Evolutionary conservation across 2,888 invertebrate species (phyloP).

Genomic region (Prosapia bicincta): DNA sequence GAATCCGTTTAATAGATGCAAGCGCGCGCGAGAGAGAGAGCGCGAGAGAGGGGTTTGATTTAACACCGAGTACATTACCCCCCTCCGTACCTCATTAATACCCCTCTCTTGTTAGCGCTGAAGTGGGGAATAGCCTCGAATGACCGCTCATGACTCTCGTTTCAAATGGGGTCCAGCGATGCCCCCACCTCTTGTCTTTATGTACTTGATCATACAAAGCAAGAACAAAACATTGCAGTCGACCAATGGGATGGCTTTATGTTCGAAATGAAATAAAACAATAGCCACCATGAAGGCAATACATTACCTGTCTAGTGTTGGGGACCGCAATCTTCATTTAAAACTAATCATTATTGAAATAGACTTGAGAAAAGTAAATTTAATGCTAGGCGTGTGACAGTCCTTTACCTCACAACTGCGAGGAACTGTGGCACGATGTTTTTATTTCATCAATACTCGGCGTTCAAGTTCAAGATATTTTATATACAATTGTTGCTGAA

Average conservation of each 20-base stretch:
- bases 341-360: not conserved
- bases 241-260: constrained; percentile 13
- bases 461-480: too few species aligned
- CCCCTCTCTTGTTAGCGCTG: not conserved
- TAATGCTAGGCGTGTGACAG: not conserved
- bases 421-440: too few species aligned
- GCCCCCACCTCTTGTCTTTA: constrained; percentile 1
- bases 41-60: not conserved
- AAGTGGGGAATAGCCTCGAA: constrained; percentile 2
- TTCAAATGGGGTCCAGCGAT: not conserved
- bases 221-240: constrained; percentile 11
- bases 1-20: constrained; percentile 24
- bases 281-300: not conserved
- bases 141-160: constrained; percentile 2
- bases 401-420: too few species aligned
- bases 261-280: constrained; percentile 23
- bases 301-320: not conserved
- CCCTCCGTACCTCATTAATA: not conserved
- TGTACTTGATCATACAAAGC: constrained; percentile 6
- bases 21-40: constrained; percentile 6
- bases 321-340: not conserved
- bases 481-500: too few species aligned
- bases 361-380: not conserved
- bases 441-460: too few species aligned
- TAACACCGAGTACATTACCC: not conserved